Percentiles rank a stretch among this genome's conserved stretches.
These are phyloP conservation scores for Clinocottus analis DNA, from an alignment of 2,113 vertebrate species.

Conservation along the genomic window DNA sequence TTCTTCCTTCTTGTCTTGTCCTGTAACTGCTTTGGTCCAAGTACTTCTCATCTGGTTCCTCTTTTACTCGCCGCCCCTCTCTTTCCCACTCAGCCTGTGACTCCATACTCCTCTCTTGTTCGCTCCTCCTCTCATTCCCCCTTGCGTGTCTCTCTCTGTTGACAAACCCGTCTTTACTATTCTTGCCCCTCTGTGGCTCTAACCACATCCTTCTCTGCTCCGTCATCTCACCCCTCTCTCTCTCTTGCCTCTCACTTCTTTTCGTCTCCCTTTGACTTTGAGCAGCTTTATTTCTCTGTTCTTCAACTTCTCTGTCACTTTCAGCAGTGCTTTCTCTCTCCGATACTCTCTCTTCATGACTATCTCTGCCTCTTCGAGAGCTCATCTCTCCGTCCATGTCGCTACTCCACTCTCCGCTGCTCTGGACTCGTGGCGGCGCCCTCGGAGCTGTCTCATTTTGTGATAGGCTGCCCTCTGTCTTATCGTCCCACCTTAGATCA, in stretches of 20 bases:
- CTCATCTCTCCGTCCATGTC: constrained; percentile 58
- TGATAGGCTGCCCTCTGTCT: constrained; percentile 28
- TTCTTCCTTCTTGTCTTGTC: constrained; percentile 14
- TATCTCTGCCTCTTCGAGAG: constrained; percentile 29
- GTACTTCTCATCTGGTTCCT: constrained; percentile 60
- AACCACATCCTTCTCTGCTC: constrained; percentile 79
- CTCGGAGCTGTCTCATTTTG: constrained; percentile 9
- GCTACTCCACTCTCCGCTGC: constrained; percentile 68
- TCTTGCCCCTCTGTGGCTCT: constrained; percentile 70
- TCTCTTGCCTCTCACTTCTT: constrained; percentile 41
- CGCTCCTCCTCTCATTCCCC: constrained; percentile 20
- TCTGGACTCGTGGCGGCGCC: constrained; percentile 51
- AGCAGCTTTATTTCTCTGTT: constrained; percentile 6
- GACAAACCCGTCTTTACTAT: constrained; percentile 50
- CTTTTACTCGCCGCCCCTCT: constrained; percentile 33
- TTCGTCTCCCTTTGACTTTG: constrained; percentile 17
- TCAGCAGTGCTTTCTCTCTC: constrained; percentile 32
- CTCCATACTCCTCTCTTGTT: constrained; percentile 27
- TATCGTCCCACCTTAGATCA: constrained; percentile 30
- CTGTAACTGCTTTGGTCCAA: constrained; percentile 21
- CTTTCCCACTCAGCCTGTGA: constrained; percentile 23
- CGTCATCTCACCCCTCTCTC: constrained; percentile 29
- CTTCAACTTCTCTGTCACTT: constrained; percentile 37
- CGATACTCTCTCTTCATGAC: constrained; percentile 44
- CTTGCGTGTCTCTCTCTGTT: constrained; percentile 46